Evolutionary conservation across 2,113 vertebrate genomes (phyloP).

Genomic region (Solea solea): DNA sequence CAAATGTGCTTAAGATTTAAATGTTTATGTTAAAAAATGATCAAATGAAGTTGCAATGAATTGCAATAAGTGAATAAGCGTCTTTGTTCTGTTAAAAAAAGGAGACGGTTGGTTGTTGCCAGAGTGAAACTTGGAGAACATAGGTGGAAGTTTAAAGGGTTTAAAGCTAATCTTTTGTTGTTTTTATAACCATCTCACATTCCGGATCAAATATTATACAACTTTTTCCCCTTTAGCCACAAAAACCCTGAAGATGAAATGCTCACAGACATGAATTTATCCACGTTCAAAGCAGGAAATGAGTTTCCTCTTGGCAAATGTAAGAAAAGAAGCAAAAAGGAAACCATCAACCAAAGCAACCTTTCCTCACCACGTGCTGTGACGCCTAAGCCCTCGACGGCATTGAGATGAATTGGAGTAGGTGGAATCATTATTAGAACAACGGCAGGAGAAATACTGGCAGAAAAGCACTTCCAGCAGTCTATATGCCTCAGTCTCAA

Average conservation of each 20-base stretch:
- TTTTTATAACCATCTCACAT: neutral
- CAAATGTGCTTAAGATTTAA: too few relatives aligned
- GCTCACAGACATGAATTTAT: slow-evolving; percentile 8
- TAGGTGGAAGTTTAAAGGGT: neutral
- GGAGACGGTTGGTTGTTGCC: slow-evolving; percentile 28
- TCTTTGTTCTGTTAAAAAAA: slow-evolving; percentile 7
- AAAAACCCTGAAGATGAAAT: slow-evolving; percentile 29
- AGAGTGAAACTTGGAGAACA: slow-evolving; percentile 16
- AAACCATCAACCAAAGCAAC: slow-evolving; percentile 34
- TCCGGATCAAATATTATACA: slow-evolving; percentile 40
- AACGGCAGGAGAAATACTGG: slow-evolving; percentile 47
- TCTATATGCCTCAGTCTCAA: slow-evolving; percentile 37
- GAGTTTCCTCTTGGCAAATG: slow-evolving; percentile 36
- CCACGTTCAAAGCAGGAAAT: slow-evolving; percentile 23
- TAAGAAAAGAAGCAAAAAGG: slow-evolving; percentile 33
- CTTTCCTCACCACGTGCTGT: slow-evolving; percentile 32
- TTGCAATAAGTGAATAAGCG: too few relatives aligned
- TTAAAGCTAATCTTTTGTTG: slow-evolving; percentile 35
- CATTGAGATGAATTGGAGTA: slow-evolving; percentile 62
- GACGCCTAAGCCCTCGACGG: slow-evolving; percentile 49
- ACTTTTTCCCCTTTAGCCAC: neutral
- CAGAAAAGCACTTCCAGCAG: slow-evolving; percentile 54
- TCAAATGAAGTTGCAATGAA: too few relatives aligned
- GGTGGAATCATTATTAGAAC: slow-evolving; percentile 68
- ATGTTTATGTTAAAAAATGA: too few relatives aligned